These are phyloP conservation scores for Arctopsyche grandis DNA, from an alignment of 1,140 invertebrate genomes.

Conservation along the genomic window DNA sequence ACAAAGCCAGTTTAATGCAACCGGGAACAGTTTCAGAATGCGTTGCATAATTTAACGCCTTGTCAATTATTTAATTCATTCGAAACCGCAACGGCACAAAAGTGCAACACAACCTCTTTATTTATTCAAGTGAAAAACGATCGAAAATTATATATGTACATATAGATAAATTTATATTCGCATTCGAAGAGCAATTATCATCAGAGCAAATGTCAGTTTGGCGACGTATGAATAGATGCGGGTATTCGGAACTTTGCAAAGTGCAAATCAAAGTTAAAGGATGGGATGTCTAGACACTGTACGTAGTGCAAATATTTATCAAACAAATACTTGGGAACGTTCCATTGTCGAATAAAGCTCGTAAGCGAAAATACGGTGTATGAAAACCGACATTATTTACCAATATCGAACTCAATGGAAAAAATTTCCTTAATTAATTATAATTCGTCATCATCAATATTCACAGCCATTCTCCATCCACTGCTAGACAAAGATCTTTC, in stretches of 20 bases:
- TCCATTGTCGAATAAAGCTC: no score
- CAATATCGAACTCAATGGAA: no score
- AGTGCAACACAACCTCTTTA: not conserved
- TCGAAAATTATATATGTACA: not conserved
- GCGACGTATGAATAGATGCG: not conserved
- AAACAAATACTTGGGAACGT: no score
- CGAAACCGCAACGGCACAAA: not conserved
- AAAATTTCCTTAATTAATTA: no score
- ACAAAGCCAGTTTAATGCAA: constrained; percentile 36
- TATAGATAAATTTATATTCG: constrained; percentile 23
- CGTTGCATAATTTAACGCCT: constrained; percentile 47
- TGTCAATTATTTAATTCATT: constrained; percentile 47
- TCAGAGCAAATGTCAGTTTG: not conserved
- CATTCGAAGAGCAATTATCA: constrained; percentile 46
- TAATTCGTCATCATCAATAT: no score
- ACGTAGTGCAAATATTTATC: no score
- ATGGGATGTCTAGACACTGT: no score
- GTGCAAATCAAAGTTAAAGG: no score
- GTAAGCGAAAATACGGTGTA: no score
- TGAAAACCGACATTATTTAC: no score
- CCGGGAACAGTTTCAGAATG: constrained; percentile 20
- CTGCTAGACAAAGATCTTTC: no score
- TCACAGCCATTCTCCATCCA: no score
- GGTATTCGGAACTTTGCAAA: not conserved
- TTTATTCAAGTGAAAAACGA: not conserved